Conservation (phyloP, 2,888 invertebrate genomes). For the Leptinotarsa rubiginosa region DNA sequence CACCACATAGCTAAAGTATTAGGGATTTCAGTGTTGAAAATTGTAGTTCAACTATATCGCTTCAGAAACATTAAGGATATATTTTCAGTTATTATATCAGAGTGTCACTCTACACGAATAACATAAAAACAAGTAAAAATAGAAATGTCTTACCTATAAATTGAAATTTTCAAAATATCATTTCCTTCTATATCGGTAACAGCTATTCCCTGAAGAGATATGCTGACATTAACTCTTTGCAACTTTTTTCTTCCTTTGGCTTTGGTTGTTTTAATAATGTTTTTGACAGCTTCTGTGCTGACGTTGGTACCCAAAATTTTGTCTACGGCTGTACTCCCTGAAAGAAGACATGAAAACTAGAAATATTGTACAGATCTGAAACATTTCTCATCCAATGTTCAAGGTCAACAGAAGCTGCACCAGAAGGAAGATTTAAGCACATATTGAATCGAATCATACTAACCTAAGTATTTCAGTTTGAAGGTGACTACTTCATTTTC, state of each 20-base stretch:
- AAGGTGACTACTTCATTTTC: slow-evolving; percentile 68
- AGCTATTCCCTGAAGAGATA: slow-evolving; percentile 82
- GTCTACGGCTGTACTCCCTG: slow-evolving; percentile 79
- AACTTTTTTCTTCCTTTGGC: slow-evolving; percentile 72
- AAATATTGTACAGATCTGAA: too few species aligned
- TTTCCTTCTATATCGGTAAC: slow-evolving; percentile 80
- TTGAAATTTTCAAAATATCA: slow-evolving; percentile 81
- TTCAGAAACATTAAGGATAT: too few species aligned
- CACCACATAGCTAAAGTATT: too few species aligned
- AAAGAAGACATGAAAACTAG: slow-evolving; percentile 24
- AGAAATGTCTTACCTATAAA: slow-evolving; percentile 76
- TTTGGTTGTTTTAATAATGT: slow-evolving; percentile 77
- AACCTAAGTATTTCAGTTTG: slow-evolving; percentile 79
- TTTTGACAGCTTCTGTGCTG: slow-evolving; percentile 85
- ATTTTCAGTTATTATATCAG: background rate
- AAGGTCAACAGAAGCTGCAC: too few species aligned
- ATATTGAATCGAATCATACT: slow-evolving; percentile 26
- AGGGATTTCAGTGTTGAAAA: too few species aligned
- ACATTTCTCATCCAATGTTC: too few species aligned
- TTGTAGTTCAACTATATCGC: too few species aligned
- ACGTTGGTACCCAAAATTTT: slow-evolving; percentile 75
- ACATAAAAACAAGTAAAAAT: too few species aligned
- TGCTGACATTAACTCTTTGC: slow-evolving; percentile 76
- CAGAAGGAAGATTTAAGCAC: too few species aligned
- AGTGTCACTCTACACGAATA: too few species aligned